These are phyloP conservation scores for Himalopsyche kuldschensis DNA, from an alignment of 2,888 invertebrate species.

Conservation along the genomic window DNA sequence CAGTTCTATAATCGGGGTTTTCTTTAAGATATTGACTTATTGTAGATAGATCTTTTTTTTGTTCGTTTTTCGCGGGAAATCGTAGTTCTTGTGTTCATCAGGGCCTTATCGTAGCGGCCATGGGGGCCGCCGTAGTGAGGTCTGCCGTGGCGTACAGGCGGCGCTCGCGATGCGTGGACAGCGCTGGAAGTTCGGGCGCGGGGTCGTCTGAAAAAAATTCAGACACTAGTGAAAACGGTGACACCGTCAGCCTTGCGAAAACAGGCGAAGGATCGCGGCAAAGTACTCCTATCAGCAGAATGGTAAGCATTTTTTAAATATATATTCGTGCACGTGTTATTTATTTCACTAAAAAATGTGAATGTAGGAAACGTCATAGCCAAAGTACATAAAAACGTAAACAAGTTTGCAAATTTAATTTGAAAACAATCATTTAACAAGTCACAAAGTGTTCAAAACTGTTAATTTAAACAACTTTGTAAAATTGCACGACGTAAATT, in stretches of 20 bases:
- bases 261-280: not conserved
- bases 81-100: not conserved
- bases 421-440: no score
- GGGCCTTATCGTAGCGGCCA: conserved; percentile 1
- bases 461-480: no score
- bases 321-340: not conserved
- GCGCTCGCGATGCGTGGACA: not conserved
- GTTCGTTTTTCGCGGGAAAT: not conserved
- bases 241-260: not conserved
- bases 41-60: not conserved
- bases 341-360: no score
- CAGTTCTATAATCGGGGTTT: not conserved
- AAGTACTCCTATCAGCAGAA: not conserved
- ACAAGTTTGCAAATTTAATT: no score
- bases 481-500: no score
- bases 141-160: conserved; percentile 29
- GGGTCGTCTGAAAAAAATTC: not conserved
- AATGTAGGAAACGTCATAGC: no score
- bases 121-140: conserved; percentile 36
- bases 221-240: not conserved
- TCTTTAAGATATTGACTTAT: not conserved
- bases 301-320: not conserved
- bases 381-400: no score
- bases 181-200: not conserved
- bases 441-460: no score